These are phyloP conservation scores for Dasyurus viverrinus DNA, from an alignment of 2,113 vertebrate species.

Conservation along the genomic window DNA sequence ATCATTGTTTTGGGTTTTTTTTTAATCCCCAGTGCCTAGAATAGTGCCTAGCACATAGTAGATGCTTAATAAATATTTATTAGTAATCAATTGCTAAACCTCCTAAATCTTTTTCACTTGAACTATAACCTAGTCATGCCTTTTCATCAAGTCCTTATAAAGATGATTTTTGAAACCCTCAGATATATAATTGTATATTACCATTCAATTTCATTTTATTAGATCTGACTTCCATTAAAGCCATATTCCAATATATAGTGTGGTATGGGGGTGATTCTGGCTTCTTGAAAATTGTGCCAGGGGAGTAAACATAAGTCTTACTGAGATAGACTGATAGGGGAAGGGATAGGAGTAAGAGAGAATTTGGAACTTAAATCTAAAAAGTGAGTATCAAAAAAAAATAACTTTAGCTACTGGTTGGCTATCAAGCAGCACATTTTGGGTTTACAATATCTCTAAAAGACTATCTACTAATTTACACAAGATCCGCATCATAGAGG, in stretches of 20 bases:
- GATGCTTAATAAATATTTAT: background rate
- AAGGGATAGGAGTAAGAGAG: background rate
- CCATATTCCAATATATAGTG: background rate
- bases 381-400: background rate
- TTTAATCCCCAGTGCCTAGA: background rate
- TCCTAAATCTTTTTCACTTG: background rate
- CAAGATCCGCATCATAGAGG: background rate
- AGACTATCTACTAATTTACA: background rate
- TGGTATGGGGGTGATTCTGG: background rate
- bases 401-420: background rate
- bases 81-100: background rate
- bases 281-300: background rate
- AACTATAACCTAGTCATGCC: background rate
- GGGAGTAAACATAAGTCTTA: background rate
- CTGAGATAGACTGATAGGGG: background rate
- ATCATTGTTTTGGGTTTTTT: too few relatives aligned
- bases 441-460: background rate
- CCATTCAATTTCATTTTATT: background rate
- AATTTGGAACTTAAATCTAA: background rate
- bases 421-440: background rate
- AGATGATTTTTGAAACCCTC: background rate
- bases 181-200: background rate
- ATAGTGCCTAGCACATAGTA: background rate
- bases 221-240: background rate
- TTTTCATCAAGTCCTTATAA: background rate